Percentiles rank a stretch among this genome's conserved stretches.
Conservation (phyloP, 2,888 invertebrate genomes). For the Leucophenga montana region DNA sequence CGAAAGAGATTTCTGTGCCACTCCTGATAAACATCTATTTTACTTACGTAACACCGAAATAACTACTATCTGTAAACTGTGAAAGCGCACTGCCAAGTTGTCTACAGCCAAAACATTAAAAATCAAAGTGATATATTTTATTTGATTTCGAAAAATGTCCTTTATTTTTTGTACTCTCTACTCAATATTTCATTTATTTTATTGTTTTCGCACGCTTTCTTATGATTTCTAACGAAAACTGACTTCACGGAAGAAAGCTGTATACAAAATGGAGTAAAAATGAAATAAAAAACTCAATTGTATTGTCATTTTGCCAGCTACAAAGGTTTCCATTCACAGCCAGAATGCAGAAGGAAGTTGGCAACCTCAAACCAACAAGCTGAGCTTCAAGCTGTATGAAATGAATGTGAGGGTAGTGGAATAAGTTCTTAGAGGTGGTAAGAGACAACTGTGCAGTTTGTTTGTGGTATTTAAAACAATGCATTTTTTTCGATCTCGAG, state of each 20-base stretch:
- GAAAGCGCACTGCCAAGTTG: no score
- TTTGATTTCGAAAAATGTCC: slow-evolving; percentile 41
- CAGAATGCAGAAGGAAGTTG: slow-evolving; percentile 11
- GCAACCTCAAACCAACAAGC: no score
- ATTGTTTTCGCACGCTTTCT: slow-evolving; percentile 62
- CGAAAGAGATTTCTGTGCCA: no score
- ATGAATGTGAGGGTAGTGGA: background rate
- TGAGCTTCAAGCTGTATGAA: no score
- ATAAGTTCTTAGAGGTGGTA: no score
- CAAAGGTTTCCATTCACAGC: slow-evolving; percentile 33
- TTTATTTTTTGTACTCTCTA: slow-evolving; percentile 20
- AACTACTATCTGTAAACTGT: no score
- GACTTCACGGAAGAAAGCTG: slow-evolving; percentile 36
- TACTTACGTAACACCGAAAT: no score
- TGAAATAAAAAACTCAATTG: slow-evolving; percentile 54
- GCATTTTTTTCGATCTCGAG: no score
- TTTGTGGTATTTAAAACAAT: no score
- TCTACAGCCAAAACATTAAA: no score
- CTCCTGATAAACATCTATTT: no score
- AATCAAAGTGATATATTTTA: slow-evolving; percentile 40
- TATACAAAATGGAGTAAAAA: background rate
- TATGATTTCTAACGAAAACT: slow-evolving; percentile 56
- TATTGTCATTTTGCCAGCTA: slow-evolving; percentile 64
- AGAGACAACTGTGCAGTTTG: no score
- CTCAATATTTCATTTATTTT: slow-evolving; percentile 31